These are phyloP conservation scores for Leptopilina drosophilae DNA, from an alignment of 2,888 invertebrate species.

Conservation along the genomic window DNA sequence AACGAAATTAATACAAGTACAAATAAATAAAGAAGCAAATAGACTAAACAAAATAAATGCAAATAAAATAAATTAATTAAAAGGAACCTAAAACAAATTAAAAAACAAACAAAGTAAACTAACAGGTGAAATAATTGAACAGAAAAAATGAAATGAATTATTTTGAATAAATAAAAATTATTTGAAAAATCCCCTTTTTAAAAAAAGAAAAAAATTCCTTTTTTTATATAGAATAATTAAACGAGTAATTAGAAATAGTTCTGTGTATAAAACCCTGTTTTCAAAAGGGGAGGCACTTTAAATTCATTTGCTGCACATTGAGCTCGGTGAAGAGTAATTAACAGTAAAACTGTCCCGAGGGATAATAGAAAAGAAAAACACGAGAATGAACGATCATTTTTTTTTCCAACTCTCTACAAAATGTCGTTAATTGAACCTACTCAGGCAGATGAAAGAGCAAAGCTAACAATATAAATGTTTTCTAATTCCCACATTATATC, in stretches of 20 bases:
- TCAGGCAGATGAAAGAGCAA: conserved; percentile 18
- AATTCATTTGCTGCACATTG: conserved; percentile 21
- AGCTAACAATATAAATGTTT: conserved; percentile 16
- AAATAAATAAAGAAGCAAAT: too few species aligned
- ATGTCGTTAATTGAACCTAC: conserved; percentile 14
- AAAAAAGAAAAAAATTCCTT: too few species aligned
- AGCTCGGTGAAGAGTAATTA: conserved; percentile 1
- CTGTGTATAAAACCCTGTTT: neutral
- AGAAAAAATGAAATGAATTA: too few species aligned
- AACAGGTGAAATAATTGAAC: too few species aligned
- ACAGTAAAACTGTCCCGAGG: neutral
- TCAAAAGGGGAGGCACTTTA: neutral
- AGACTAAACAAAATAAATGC: too few species aligned
- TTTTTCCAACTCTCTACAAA: neutral
- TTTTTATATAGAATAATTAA: too few species aligned
- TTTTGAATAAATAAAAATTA: too few species aligned
- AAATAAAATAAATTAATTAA: too few species aligned
- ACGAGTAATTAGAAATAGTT: neutral
- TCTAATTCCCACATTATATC: neutral
- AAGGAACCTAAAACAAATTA: too few species aligned
- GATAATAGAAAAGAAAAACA: conserved; percentile 2
- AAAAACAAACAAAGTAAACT: too few species aligned
- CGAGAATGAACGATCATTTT: neutral
- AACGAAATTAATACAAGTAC: too few species aligned
- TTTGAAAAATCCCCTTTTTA: too few species aligned